Percentiles rank a stretch among this genome's conserved stretches.
Evolutionary conservation across 2,113 vertebrate species (phyloP).

Genomic region (Podiceps cristatus): DNA sequence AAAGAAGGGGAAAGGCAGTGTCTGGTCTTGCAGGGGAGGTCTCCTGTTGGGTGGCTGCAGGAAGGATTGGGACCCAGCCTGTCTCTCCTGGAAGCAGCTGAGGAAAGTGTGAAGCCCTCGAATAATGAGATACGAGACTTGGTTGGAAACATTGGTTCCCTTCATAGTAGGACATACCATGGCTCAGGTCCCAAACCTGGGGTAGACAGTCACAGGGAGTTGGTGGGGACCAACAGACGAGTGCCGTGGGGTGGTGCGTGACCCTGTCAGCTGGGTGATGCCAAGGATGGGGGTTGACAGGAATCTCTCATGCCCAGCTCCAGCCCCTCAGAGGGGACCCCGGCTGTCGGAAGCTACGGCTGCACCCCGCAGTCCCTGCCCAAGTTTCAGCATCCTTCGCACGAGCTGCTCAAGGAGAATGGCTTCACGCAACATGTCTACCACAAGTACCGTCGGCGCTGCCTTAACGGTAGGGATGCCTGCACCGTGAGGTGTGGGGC

Average conservation of each 20-base stretch:
- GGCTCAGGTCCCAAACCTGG: background rate
- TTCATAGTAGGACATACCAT: background rate
- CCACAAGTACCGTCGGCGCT: conserved; percentile 98
- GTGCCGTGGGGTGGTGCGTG: fast-evolving
- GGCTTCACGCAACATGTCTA: conserved; percentile 99
- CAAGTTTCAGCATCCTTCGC: conserved; percentile 98
- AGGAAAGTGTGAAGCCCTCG: background rate
- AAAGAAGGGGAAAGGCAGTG: background rate
- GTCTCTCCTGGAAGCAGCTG: background rate
- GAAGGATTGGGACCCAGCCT: background rate
- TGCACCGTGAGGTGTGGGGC: fast-evolving
- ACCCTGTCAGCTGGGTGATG: background rate
- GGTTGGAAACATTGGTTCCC: fast-evolving
- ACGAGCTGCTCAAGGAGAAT: conserved; percentile 98
- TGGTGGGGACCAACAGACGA: background rate
- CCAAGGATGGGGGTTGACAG: background rate
- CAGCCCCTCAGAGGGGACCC: conserved; percentile 93
- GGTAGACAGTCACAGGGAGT: background rate
- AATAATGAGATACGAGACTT: background rate
- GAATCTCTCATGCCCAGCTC: conserved; percentile 78
- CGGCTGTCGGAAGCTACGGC: conserved; percentile 88
- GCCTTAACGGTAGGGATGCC: conserved; percentile 88
- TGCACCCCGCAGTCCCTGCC: conserved; percentile 97
- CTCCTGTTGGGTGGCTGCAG: background rate
- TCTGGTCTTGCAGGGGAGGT: background rate